Evolutionary conservation across 1,140 invertebrate genomes (phyloP).

Genomic region (Danaus melanippus): DNA sequence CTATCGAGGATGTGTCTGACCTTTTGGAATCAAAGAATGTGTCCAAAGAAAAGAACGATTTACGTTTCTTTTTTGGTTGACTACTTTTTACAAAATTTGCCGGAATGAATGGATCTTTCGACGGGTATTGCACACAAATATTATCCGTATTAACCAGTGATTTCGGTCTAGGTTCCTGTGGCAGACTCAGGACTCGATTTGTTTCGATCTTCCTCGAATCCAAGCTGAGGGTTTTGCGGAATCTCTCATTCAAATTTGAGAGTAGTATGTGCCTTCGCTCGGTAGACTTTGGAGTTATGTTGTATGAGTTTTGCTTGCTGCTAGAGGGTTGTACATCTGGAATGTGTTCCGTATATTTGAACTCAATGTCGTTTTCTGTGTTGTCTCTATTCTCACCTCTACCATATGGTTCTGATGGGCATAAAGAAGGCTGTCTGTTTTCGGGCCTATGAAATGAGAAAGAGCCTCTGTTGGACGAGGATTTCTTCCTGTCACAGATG

Average conservation of each 20-base stretch:
- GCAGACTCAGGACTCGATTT: slow-evolving; percentile 48
- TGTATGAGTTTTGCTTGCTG: slow-evolving; percentile 60
- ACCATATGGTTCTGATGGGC: slow-evolving; percentile 43
- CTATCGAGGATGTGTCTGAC: slow-evolving; percentile 66
- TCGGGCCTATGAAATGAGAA: slow-evolving; percentile 59
- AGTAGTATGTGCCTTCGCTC: slow-evolving; percentile 58
- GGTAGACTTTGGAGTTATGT: slow-evolving; percentile 57
- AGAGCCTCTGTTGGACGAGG: slow-evolving; percentile 48
- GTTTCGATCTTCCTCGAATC: slow-evolving; percentile 62
- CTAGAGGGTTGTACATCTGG: slow-evolving; percentile 55
- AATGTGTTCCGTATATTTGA: slow-evolving; percentile 63
- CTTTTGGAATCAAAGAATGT: slow-evolving; percentile 67
- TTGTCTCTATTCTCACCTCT: slow-evolving; percentile 34
- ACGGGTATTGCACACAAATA: slow-evolving; percentile 53
- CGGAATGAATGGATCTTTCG: slow-evolving; percentile 38
- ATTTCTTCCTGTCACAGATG: slow-evolving; percentile 50
- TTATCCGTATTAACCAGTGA: slow-evolving; percentile 62
- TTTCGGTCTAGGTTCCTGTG: slow-evolving; percentile 55
- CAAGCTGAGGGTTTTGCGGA: slow-evolving; percentile 66
- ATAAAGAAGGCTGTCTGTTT: slow-evolving; percentile 44
- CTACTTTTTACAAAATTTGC: slow-evolving; percentile 52
- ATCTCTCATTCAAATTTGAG: slow-evolving; percentile 64
- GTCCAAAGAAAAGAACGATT: slow-evolving; percentile 69
- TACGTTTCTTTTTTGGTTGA: slow-evolving; percentile 64
- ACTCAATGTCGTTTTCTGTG: slow-evolving; percentile 62